Evolutionary conservation across 1,140 invertebrate genomes (phyloP).

Genomic region (Lordiphosa clarofinis): DNA sequence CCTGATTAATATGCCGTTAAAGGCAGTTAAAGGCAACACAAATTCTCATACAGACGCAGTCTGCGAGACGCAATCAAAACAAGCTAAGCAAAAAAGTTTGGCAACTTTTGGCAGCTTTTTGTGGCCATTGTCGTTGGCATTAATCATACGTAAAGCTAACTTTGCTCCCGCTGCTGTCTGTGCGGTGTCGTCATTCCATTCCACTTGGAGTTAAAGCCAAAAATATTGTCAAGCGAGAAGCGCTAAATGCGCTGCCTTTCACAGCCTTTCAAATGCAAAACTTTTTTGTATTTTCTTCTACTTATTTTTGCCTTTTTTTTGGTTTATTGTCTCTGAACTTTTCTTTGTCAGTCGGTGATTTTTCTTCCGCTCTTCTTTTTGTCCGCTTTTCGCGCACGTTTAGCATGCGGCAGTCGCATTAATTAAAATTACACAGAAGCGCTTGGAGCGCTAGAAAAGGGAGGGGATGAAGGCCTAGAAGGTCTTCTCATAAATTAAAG

Average conservation of each 20-base stretch:
- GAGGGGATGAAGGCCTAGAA: neutral
- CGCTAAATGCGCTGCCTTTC: constrained; percentile 18
- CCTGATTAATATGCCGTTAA: no score
- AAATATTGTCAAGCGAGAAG: constrained; percentile 10
- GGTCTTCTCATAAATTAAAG: constrained; percentile 67
- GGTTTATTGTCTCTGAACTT: constrained; percentile 33
- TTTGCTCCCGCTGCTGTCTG: no score
- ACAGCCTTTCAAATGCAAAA: constrained; percentile 33
- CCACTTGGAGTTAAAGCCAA: neutral
- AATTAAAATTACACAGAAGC: constrained; percentile 69
- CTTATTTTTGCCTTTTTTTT: constrained; percentile 7
- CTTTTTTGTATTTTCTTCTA: neutral
- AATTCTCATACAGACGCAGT: constrained; percentile 2
- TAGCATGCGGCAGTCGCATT: constrained; percentile 64
- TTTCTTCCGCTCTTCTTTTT: constrained; percentile 28
- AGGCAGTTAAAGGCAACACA: constrained; percentile 12
- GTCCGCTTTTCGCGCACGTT: constrained; percentile 30
- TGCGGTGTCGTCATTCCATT: no score
- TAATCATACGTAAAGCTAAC: constrained; percentile 26
- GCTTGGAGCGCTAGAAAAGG: constrained; percentile 26
- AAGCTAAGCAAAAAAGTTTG: constrained; percentile 37
- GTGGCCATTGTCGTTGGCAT: constrained; percentile 30
- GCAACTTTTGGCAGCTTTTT: constrained; percentile 32
- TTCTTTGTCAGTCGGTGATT: constrained; percentile 13
- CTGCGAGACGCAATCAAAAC: constrained; percentile 26